phyloP scores from a whole-genome alignment of 2,113 vertebrate genomes.

The Eulacestoma nigropectus region DNA sequence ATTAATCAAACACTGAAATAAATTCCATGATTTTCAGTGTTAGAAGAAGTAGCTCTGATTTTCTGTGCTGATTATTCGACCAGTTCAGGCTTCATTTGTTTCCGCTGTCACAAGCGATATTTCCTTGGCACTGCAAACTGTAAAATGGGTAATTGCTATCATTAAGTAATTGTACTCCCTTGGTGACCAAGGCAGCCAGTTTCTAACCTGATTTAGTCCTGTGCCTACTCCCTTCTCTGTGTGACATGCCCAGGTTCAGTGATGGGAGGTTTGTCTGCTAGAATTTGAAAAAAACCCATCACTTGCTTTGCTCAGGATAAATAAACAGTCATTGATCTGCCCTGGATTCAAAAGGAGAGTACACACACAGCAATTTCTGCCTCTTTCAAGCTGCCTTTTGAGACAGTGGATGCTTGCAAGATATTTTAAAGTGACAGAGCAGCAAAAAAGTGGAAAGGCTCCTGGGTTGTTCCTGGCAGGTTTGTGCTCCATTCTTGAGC shows the following conservation, averaged over 20 bases:
- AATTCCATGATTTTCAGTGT: not conserved
- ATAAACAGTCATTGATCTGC: not conserved
- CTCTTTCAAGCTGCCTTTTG: not conserved
- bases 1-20: not conserved
- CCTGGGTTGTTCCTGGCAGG: not conserved
- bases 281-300: not conserved
- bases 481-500: conserved; percentile 8
- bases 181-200: not conserved
- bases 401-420: not conserved
- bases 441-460: conserved; percentile 15
- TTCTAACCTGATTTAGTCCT: not conserved
- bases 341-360: not conserved
- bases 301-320: not conserved
- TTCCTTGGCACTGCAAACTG: conserved; percentile 12
- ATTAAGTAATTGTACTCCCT: conserved; percentile 33
- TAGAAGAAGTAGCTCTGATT: not conserved
- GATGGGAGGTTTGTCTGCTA: not conserved
- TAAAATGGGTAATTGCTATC: conserved; percentile 28
- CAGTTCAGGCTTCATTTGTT: conserved; percentile 4
- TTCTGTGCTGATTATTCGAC: not conserved
- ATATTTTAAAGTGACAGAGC: conserved; percentile 20
- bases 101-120: not conserved
- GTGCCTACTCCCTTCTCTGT: not conserved
- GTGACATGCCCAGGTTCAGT: not conserved
- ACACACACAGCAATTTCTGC: not conserved